Evolutionary conservation across 2,888 invertebrate genomes (phyloP), one percentile per base, ranked within the genome.

Genomic region (Eilema depressum): DNA sequence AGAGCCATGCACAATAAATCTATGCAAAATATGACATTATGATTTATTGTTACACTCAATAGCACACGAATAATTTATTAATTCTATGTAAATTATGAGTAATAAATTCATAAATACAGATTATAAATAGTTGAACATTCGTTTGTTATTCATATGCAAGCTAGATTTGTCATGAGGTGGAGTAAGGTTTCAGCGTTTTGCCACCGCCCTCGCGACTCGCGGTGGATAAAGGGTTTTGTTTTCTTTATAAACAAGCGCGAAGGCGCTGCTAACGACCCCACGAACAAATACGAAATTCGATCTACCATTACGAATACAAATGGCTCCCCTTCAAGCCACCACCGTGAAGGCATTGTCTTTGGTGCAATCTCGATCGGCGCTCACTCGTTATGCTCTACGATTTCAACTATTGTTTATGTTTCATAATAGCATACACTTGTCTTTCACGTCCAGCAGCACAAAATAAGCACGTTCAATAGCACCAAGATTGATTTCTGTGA

Each of bases 211-310:
- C 80, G 76, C 81, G 71, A 70, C 75, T 78, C 75, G 74, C 78
- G 78, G 71, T 82, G 85, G 85, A 88, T 86, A 88, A 92, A 93
- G 92, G 94, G 93, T 92, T 93, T 92, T 94, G 93, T 94, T 95
- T 95, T 94, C 94, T 94, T 94, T 94, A 93, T 91, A 94, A 93
- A 94, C 93, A 94, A 92, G 87, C 90, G 89, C 87, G 91, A 92
- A 95, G 94, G 94, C 93, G 94, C 91, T 90, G 94, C 89, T 95
- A 95, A 94, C 93, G 93, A 95, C 93, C 93, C 93, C 88, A 89
- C 89, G 92, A 93, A 94, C 94, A 95, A 95, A 95, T 93, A 95
- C 93, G 94, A 95, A 95, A 95, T 94, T 95, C 93, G 94, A 95
- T 95, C 93, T 91, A 88, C 93, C 91, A 95, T 94, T 93, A 93